Conservation (phyloP, 2,113 vertebrate genomes). For the Gymnarchus niloticus region DNA sequence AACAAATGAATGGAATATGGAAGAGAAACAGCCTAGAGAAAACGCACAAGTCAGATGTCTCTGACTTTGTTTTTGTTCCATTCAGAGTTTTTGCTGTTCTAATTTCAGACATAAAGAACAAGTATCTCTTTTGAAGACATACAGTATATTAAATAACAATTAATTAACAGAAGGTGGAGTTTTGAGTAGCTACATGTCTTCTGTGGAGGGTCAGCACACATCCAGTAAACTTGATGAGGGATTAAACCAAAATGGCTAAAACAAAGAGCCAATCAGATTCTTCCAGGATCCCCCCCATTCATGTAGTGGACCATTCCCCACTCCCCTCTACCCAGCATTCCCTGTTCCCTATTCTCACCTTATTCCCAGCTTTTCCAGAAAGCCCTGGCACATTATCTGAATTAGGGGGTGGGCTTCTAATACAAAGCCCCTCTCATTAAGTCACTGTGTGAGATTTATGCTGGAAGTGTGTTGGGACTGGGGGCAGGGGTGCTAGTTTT, state of each 20-base stretch:
- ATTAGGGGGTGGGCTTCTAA: neutral
- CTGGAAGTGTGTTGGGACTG: neutral
- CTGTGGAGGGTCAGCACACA: neutral
- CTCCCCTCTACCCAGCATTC: neutral
- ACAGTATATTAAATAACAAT: neutral
- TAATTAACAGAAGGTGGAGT: neutral
- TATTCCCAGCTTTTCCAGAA: neutral
- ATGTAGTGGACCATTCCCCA: neutral
- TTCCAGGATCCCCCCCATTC: neutral
- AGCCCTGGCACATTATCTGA: neutral
- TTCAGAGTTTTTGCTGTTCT: neutral
- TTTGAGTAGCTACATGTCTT: neutral
- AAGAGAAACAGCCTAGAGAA: neutral
- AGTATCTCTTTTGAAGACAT: neutral
- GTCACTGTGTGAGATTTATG: constrained; percentile 8
- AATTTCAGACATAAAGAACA: neutral
- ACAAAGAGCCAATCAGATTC: neutral
- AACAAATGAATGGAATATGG: neutral
- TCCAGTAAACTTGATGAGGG: neutral
- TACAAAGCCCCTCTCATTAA: constrained; percentile 4
- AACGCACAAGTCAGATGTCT: neutral
- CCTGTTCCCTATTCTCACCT: neutral
- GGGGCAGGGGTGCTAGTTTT: neutral
- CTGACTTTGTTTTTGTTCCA: neutral
- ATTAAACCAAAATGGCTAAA: neutral